Percentiles rank a stretch among this genome's conserved stretches.
phyloP scores from a whole-genome alignment of 2,888 invertebrate species.

The Calephelis perditalis region DNA sequence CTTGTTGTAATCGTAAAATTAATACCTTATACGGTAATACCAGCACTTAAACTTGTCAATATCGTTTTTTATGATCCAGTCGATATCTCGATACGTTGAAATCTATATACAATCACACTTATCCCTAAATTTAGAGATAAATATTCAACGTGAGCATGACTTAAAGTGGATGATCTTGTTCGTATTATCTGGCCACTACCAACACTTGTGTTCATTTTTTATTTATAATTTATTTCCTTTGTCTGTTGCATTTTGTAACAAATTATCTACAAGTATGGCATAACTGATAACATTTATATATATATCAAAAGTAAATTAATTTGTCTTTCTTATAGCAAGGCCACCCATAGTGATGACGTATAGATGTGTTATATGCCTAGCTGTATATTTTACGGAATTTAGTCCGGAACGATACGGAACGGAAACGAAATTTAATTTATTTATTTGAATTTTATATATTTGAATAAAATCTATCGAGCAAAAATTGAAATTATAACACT shows the following conservation, averaged over 20 bases:
- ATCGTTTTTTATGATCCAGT: slow-evolving; percentile 67
- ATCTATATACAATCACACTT: slow-evolving; percentile 33
- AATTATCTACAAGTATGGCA: background rate
- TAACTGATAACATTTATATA: background rate
- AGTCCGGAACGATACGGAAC: too few relatives aligned
- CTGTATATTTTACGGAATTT: too few relatives aligned
- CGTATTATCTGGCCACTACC: slow-evolving; percentile 12
- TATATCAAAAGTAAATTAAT: background rate
- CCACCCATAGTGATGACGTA: too few relatives aligned
- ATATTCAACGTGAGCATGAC: slow-evolving; percentile 19
- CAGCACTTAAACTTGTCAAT: slow-evolving; percentile 60
- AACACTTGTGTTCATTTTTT: background rate
- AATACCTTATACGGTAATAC: slow-evolving; percentile 66
- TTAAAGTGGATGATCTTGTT: slow-evolving; percentile 21
- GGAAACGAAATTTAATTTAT: too few relatives aligned
- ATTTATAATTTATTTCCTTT: background rate
- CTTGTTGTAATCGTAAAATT: slow-evolving; percentile 65
- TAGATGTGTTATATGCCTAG: too few relatives aligned
- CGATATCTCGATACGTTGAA: slow-evolving; percentile 45
- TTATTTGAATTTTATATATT: too few relatives aligned
- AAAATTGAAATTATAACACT: too few relatives aligned
- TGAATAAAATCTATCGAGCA: too few relatives aligned
- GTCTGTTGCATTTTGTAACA: background rate
- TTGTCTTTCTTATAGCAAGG: too few relatives aligned
- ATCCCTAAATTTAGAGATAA: slow-evolving; percentile 28